Conservation (phyloP, 2,888 invertebrate genomes). For the Fragum whitleyi region DNA sequence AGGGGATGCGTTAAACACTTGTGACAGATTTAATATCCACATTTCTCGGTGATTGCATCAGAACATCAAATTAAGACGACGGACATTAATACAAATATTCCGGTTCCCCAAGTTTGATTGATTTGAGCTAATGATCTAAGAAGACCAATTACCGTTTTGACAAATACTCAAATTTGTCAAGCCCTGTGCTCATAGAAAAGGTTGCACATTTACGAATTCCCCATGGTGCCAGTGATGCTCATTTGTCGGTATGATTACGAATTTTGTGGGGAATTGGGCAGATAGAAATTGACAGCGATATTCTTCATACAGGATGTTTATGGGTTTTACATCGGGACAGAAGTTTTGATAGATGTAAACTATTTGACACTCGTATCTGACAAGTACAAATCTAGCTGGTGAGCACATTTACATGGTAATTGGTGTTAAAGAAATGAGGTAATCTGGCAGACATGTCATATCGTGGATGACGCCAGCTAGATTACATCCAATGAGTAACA, state of each 20-base stretch:
- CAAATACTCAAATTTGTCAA: slow-evolving; percentile 68
- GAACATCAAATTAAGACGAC: slow-evolving; percentile 23
- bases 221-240: slow-evolving; percentile 32
- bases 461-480: neutral
- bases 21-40: slow-evolving; percentile 24
- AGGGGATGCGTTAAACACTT: neutral
- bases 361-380: slow-evolving; percentile 46
- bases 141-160: slow-evolving; percentile 66
- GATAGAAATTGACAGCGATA: slow-evolving; percentile 44
- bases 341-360: slow-evolving; percentile 52
- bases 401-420: slow-evolving; percentile 53
- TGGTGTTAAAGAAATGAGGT: slow-evolving; percentile 52
- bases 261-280: slow-evolving; percentile 54
- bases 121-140: slow-evolving; percentile 57
- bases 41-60: slow-evolving; percentile 27
- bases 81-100: slow-evolving; percentile 35
- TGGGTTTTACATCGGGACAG: slow-evolving; percentile 50
- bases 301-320: slow-evolving; percentile 41
- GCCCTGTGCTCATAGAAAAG: slow-evolving; percentile 40
- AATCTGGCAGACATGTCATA: slow-evolving; percentile 24
- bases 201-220: slow-evolving; percentile 46
- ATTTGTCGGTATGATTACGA: slow-evolving; percentile 53
- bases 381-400: slow-evolving; percentile 44
- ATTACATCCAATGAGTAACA: slow-evolving; percentile 16
- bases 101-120: slow-evolving; percentile 50